Evolutionary conservation across 1,140 invertebrate genomes (phyloP).

Genomic region (Diorhabda elongata): DNA sequence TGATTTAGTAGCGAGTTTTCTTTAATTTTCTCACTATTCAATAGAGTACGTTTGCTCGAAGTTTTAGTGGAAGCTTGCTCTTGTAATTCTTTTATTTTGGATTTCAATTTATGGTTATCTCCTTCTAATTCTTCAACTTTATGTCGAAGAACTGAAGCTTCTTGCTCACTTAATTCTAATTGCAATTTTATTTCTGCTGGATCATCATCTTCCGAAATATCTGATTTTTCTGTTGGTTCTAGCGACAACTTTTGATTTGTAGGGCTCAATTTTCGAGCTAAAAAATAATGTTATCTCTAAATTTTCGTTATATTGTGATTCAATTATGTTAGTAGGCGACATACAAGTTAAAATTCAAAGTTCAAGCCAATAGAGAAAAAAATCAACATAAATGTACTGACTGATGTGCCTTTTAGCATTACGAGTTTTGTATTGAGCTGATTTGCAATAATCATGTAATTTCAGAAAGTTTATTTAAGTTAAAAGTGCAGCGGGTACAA

Average conservation of each 20-base stretch:
- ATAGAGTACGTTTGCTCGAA: constrained; percentile 43
- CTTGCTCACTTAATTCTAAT: constrained; percentile 84
- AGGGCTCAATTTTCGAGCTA: constrained; percentile 63
- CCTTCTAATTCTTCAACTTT: constrained; percentile 82
- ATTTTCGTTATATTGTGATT: constrained; percentile 6
- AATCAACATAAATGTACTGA: constrained; percentile 17
- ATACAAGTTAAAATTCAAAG: constrained; percentile 14
- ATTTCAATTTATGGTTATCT: constrained; percentile 70
- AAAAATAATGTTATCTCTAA: neutral
- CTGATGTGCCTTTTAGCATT: no score
- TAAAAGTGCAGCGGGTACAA: no score
- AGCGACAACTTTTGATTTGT: constrained; percentile 57
- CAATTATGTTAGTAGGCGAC: neutral
- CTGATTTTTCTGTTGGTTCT: constrained; percentile 63
- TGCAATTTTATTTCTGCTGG: constrained; percentile 71
- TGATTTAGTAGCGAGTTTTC: constrained; percentile 54
- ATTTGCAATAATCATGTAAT: no score
- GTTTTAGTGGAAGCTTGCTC: constrained; percentile 49
- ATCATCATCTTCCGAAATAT: constrained; percentile 73
- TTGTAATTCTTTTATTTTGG: constrained; percentile 72
- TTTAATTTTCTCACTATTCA: constrained; percentile 43
- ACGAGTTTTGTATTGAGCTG: no score
- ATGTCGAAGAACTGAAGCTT: constrained; percentile 71
- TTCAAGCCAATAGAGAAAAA: constrained; percentile 53
- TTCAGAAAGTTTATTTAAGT: no score